Evolutionary conservation across 2,113 vertebrate species (phyloP), one percentile per base, ranked within the genome.

Genomic region (Sardina pilchardus): DNA sequence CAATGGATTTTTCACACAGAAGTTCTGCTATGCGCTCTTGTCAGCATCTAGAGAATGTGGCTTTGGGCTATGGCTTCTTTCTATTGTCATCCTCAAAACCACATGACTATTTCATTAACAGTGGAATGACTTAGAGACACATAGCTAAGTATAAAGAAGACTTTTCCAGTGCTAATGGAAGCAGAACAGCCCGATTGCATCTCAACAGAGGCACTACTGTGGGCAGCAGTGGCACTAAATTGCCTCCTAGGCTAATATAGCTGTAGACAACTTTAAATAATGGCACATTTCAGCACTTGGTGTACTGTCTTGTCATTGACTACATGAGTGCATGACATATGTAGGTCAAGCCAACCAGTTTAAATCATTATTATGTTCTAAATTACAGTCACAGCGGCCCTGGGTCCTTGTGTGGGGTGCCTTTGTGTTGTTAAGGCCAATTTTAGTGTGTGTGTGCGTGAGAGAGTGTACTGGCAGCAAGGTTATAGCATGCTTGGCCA

Each of bases 401-500:
- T 36, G 26, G 71, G 71, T 36, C 26, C 26, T 78, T 78, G 30
- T 39, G 30, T 36, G 10, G 30, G 14, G 34, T 34, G 30, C 71
- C 30, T 36, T 34, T 36, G 34, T 39, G 26, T 78, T 36, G 14
- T 78, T 59, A 24, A 24, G 34, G 71, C 71, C 71, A 78, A 17
- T 36, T 17, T 78, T 30, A 36, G 71, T 78, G 71, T 78, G 67
- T 30, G 67, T 75, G 30, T 78, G 71, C 16, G 71, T 78, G 71
- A 39, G 71, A 24, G 59, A 8, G 59, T 78, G 71, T 16, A 34
- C 71, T 36, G 19, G 3, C 30, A 78, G 71, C 71, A 78, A 78
- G 71, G 71, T 78, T 78, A 78, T 36, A 78, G 30, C 26, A 78
- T 34, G 34, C 71, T 36, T 78, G 71, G 71, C 71, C 71, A 34